phyloP scores from a whole-genome alignment of 2,113 vertebrate genomes.

The Atrichornis clamosus region DNA sequence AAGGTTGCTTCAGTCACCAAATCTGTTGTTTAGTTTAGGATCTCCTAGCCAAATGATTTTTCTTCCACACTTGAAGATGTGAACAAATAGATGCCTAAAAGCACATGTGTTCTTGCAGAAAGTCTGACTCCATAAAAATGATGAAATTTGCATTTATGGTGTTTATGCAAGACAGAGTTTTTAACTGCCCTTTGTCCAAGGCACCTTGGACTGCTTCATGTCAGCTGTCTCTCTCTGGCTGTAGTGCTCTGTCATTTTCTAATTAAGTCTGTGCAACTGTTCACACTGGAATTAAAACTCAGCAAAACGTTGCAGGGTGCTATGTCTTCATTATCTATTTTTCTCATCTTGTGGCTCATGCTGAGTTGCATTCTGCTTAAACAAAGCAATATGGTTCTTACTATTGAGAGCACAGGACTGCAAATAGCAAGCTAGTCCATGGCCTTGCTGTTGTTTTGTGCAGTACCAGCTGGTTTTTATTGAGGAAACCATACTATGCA shows the following conservation, averaged over 20 bases:
- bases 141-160: neutral
- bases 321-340: neutral
- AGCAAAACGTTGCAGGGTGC: neutral
- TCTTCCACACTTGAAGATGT: neutral
- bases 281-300: neutral
- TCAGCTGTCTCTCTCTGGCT: neutral
- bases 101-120: neutral
- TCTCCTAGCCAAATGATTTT: neutral
- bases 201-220: neutral
- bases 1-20: neutral
- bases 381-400: slow-evolving; percentile 4
- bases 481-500: neutral
- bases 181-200: neutral
- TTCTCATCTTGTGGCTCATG: neutral
- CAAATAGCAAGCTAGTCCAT: neutral
- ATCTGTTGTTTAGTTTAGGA: neutral
- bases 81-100: neutral
- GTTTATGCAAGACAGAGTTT: neutral
- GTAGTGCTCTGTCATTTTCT: neutral
- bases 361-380: neutral
- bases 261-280: neutral
- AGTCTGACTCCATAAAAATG: neutral
- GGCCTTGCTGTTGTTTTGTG: neutral
- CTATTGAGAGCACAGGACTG: neutral
- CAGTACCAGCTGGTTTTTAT: slow-evolving; percentile 26